Base-by-base conservation (phyloP, 2,888 invertebrate genomes). In the Pheosia tremula region DNA sequence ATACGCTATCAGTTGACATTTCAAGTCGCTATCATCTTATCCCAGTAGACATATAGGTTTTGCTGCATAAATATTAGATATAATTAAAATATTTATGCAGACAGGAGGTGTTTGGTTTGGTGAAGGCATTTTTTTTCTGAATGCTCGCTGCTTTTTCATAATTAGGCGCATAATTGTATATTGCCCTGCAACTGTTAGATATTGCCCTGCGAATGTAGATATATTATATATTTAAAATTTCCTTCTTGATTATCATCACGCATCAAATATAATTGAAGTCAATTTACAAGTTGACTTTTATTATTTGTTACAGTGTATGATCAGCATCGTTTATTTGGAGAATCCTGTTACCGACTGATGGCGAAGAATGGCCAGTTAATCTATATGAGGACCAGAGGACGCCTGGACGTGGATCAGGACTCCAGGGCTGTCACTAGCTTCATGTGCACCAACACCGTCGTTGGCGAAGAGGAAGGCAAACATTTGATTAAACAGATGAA, bases 271-370 rank as follows among this genome's bases (percentile, higher is more conserved):
- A 3, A 43, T 10, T 43, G 6, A 8, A 43, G 43, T 3, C 0
- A 43, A 9, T 41, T 43, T 43, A 3, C 43, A 10, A 43, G 43
- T 43, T 43, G 43, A 9, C 43, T 9, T 43, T 43, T 1, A 43
- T 43, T 43, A 41, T 41, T 64, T 61, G 43, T 64, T 83, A 3
- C 81, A 92, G 92, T 98, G 98, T 98, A 97, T 81, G 96, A 96
- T 81, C 95, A 95, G 73, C 96, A 96, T 55, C 96, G 96, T 69
- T 95, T 97, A 59, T 96, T 94, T 71, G 98, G 98, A 4, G 95
- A 96, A 69, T 97, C 98, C 0, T 97, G 97, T 74, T 98, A 98
- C 84, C 95, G 98, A 4, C 90, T 98, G 11, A 94, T 96, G 74
- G 96, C 97, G 0, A 96, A 97, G 79, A 97, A 96, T 61, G 97